Base-by-base conservation (phyloP, 2,797 vertebrate species). In the Yasuhikotakia modesta region DNA sequence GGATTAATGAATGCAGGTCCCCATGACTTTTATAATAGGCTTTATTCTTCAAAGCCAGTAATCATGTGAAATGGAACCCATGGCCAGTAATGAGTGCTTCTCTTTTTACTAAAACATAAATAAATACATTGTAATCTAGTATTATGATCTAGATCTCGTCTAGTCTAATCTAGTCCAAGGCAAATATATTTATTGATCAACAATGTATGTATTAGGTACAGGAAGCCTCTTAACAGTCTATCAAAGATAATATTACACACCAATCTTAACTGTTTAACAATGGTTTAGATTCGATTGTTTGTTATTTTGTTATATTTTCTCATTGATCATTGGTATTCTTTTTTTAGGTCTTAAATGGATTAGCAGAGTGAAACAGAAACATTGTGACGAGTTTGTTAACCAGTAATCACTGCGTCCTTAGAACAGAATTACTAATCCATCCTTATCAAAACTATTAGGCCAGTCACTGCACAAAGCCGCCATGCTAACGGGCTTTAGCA, bases 361-460 rank as follows among this genome's bases (percentile, higher is more conserved):
- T 84, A 84, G 67, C 73, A 82, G 70, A 84, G 68, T 60, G 73
- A 75, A 84, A 84, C 81, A 86, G 83, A 83, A 86, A 86, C 85
- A 86, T 81, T 86, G 85, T 84, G 75, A 82, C 61, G 70, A 80
- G 79, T 84, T 66, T 86, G 85, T 84, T 84, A 86, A 78, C 81
- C 75, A 81, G 73, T 83, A 83, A 85, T 81, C 73, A 76, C 66
- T 79, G 77, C 78, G 81, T 84, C 81, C 74, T 66, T 75, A 75
- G 71, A 70, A 48, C 73, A 78, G 79, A 77, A 86, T 84, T 84
- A 86, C 81, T 79, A 78, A 81, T 76, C 73, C 81, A 83, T 79
- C 76, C 68, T 81, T 79, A 79, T 83, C 75, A 84, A 81, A 24
- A 78, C 75, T 65, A 70, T 83, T 81, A 86, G 57, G 76, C 73